Percentiles rank a stretch among this genome's conserved stretches.
phyloP scores from a whole-genome alignment of 2,797 vertebrate genomes.

The Setipinna tenuifilis region DNA sequence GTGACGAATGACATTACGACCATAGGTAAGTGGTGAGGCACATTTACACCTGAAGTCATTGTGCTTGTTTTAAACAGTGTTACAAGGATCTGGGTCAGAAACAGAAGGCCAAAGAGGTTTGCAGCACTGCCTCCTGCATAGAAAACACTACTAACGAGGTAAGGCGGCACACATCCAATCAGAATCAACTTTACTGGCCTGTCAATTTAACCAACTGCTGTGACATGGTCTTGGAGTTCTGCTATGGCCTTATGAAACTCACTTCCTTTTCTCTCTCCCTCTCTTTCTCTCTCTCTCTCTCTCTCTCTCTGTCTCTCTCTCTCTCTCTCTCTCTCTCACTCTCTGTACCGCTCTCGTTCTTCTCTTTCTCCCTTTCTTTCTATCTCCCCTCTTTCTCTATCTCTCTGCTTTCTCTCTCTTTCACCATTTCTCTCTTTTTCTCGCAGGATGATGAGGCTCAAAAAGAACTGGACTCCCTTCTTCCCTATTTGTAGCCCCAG shows the following conservation, averaged over 20 bases:
- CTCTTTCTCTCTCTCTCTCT: too few species aligned
- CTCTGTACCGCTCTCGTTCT: too few species aligned
- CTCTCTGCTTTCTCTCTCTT: background rate
- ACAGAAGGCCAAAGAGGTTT: slow-evolving; percentile 77
- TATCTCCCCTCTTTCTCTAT: too few species aligned
- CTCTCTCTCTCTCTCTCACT: too few species aligned
- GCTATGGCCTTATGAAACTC: background rate
- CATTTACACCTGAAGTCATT: background rate
- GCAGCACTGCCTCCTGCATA: slow-evolving; percentile 80
- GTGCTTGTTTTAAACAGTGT: slow-evolving; percentile 74
- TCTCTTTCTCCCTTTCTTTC: too few species aligned
- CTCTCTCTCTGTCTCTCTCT: too few species aligned
- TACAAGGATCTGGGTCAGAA: slow-evolving; percentile 87
- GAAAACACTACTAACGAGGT: slow-evolving; percentile 82
- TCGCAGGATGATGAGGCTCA: slow-evolving; percentile 78
- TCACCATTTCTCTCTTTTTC: slow-evolving; percentile 31
- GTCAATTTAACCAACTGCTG: background rate
- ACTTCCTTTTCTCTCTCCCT: too few species aligned
- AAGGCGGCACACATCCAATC: slow-evolving; percentile 33
- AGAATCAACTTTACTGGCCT: background rate
- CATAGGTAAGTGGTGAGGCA: background rate
- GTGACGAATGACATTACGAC: background rate
- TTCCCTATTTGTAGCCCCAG: slow-evolving; percentile 51
- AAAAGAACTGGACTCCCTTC: slow-evolving; percentile 76
- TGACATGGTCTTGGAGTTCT: background rate